phyloP scores from a whole-genome alignment of 2,797 vertebrate genomes.

The Sebastes nivosus region DNA sequence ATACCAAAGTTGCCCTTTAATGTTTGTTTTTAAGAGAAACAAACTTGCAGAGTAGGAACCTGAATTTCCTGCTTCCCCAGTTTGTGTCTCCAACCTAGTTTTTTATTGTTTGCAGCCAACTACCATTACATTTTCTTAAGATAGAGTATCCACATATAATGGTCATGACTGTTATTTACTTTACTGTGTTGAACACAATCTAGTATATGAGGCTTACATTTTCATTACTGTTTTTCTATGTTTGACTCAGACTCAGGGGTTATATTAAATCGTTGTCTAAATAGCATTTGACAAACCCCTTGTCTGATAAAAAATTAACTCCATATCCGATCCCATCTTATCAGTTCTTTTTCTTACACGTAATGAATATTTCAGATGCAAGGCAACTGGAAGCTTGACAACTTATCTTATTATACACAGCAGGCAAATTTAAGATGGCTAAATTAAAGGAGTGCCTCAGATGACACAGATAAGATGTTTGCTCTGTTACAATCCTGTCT shows the following conservation, averaged over 20 bases:
- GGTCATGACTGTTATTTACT: neutral
- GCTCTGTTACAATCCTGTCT: neutral
- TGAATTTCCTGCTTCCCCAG: neutral
- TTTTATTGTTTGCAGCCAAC: neutral
- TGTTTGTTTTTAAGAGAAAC: constrained; percentile 19
- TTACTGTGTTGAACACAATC: neutral
- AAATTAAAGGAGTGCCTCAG: neutral
- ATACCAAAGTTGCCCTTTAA: neutral
- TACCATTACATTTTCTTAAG: neutral
- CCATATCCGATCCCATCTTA: neutral
- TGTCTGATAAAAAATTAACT: neutral
- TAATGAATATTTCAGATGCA: neutral
- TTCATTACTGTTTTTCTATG: neutral
- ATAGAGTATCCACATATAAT: neutral
- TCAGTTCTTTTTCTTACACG: neutral
- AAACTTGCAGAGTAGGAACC: neutral
- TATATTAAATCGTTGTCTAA: neutral
- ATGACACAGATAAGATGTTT: neutral
- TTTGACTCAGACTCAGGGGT: neutral
- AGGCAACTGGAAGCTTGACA: neutral
- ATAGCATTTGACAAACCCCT: neutral
- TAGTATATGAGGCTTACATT: neutral
- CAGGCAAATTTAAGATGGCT: neutral
- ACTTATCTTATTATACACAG: neutral
- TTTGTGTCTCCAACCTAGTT: neutral